Percentiles rank a stretch among this genome's conserved stretches.
These are phyloP conservation scores for Urechis unicinctus DNA, from an alignment of 2,888 invertebrate genomes.

Conservation along the genomic window DNA sequence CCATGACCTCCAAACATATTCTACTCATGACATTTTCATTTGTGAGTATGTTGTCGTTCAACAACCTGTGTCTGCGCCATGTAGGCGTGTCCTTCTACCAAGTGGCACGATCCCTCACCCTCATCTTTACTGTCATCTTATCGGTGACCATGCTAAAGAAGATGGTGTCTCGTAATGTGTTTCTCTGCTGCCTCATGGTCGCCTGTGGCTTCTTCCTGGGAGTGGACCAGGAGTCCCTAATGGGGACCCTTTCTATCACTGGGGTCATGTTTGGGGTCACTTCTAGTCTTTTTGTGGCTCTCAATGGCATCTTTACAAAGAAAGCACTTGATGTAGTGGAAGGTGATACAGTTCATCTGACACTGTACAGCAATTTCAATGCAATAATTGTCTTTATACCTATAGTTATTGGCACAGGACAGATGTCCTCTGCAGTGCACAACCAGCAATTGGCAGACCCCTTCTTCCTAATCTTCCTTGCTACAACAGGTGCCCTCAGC, in stretches of 20 bases:
- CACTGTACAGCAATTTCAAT: constrained; percentile 41
- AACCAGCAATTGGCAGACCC: constrained; percentile 2
- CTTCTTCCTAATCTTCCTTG: constrained; percentile 33
- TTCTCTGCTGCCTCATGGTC: constrained; percentile 38
- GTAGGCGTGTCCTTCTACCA: constrained; percentile 49
- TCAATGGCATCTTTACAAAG: constrained; percentile 46
- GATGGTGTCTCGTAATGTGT: constrained; percentile 25
- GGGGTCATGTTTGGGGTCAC: constrained; percentile 44
- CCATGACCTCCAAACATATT: constrained; percentile 17
- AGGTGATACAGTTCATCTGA: constrained; percentile 36
- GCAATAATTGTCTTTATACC: constrained; percentile 39
- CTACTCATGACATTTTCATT: constrained; percentile 35
- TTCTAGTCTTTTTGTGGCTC: constrained; percentile 44
- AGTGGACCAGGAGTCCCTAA: constrained; percentile 42
- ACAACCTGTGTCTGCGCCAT: constrained; percentile 48
- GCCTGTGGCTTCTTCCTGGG: constrained; percentile 44
- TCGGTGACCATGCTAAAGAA: constrained; percentile 36
- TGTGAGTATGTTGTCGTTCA: constrained; percentile 41
- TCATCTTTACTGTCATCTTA: constrained; percentile 45
- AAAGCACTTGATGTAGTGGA: constrained; percentile 33
- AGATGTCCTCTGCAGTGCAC: constrained; percentile 16
- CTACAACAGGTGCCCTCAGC: constrained; percentile 37
- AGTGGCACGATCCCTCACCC: constrained; percentile 46
- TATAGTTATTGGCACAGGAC: constrained; percentile 35
- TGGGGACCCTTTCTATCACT: constrained; percentile 37